Conservation (phyloP, 2,888 invertebrate genomes). For the Acanthosoma haemorrhoidale region DNA sequence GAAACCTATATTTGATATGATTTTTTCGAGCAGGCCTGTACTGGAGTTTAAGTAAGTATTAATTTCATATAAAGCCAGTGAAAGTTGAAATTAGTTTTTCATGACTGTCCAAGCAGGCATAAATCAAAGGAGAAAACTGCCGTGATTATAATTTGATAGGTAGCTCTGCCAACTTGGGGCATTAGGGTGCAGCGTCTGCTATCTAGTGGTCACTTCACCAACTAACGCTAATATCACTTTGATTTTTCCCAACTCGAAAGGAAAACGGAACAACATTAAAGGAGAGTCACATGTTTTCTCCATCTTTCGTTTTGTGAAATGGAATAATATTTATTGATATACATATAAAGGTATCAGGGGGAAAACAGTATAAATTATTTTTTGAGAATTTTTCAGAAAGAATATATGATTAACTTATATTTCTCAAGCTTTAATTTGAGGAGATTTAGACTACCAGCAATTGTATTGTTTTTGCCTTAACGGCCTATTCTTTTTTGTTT, state of each 20-base stretch:
- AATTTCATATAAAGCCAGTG: conserved; percentile 9
- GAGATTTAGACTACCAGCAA: too few relatives aligned
- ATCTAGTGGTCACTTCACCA: conserved; percentile 15
- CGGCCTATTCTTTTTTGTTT: too few relatives aligned
- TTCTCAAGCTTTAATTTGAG: too few relatives aligned
- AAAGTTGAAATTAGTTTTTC: conserved; percentile 13
- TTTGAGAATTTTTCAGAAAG: too few relatives aligned
- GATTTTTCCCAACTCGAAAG: neutral
- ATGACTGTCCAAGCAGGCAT: conserved; percentile 3
- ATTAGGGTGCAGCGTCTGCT: conserved; percentile 4
- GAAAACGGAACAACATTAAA: neutral
- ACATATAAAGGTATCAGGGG: too few relatives aligned
- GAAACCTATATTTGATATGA: neutral
- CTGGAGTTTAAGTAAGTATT: conserved; percentile 10
- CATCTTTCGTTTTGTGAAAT: neutral
- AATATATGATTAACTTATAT: too few relatives aligned
- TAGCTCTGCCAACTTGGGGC: neutral
- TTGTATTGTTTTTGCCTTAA: too few relatives aligned
- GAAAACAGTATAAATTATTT: too few relatives aligned
- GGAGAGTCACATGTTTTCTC: neutral
- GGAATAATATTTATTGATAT: neutral
- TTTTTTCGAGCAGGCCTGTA: neutral
- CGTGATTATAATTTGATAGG: conserved; percentile 13
- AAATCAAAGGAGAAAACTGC: neutral
- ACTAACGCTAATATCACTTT: conserved; percentile 16